phyloP scores from a whole-genome alignment of 2,888 invertebrate species.

The Melanchra persicariae region DNA sequence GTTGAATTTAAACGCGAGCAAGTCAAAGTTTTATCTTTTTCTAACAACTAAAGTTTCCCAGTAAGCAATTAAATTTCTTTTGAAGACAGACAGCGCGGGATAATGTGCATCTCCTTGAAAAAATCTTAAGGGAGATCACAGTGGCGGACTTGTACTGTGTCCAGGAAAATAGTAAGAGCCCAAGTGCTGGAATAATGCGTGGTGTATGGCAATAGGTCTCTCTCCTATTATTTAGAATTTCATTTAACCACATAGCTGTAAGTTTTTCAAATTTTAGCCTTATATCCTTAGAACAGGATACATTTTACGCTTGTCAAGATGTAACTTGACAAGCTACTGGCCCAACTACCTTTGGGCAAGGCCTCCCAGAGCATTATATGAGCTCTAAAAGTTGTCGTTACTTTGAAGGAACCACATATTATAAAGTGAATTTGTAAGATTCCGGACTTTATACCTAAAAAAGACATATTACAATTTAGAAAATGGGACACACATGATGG shows the following conservation, averaged over 20 bases:
- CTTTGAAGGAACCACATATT: not conserved
- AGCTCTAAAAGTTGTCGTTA: not conserved
- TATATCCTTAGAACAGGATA: not conserved
- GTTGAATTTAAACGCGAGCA: constrained; percentile 11
- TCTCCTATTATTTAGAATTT: not conserved
- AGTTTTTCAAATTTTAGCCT: not conserved
- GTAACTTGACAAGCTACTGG: not conserved
- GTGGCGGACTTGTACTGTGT: constrained; percentile 40
- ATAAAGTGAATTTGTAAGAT: not conserved
- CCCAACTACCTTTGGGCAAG: not conserved
- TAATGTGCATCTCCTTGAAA: constrained; percentile 10
- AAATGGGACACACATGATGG: constrained; percentile 9
- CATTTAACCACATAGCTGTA: not conserved
- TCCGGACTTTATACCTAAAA: constrained; percentile 6
- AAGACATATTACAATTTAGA: not conserved
- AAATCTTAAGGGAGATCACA: constrained; percentile 19
- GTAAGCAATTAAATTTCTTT: not conserved
- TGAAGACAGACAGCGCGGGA: not conserved
- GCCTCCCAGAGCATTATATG: constrained; percentile 7
- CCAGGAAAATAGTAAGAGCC: not conserved
- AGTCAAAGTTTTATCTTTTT: constrained; percentile 45
- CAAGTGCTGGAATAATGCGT: not conserved
- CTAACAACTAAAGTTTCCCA: constrained; percentile 10
- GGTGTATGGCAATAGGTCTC: not conserved
- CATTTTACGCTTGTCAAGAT: not conserved